Evolutionary conservation across 2,113 vertebrate species (phyloP).

Genomic region (Nothobranchius kuhntae): DNA sequence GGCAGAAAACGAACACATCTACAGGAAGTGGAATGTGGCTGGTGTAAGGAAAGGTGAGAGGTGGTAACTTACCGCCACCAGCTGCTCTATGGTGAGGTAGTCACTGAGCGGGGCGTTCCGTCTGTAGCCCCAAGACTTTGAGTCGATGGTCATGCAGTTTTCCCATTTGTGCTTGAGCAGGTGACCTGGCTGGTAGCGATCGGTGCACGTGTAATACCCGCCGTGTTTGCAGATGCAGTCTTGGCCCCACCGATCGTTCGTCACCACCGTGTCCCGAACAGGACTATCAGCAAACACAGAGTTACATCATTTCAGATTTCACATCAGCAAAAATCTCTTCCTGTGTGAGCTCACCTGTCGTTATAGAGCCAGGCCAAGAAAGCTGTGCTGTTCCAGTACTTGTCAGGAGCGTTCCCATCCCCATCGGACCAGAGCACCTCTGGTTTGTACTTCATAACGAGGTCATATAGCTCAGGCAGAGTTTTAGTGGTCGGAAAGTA

Average conservation of each 20-base stretch:
- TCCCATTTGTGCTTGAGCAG: slow-evolving; percentile 94
- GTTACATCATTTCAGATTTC: neutral
- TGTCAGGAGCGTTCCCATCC: slow-evolving; percentile 84
- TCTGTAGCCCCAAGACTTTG: slow-evolving; percentile 89
- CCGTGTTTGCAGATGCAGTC: slow-evolving; percentile 88
- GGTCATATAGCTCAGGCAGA: slow-evolving; percentile 90
- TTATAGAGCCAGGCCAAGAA: slow-evolving; percentile 98
- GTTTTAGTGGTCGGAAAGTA: slow-evolving; percentile 85
- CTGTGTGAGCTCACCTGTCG: slow-evolving; percentile 81
- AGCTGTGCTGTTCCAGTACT: slow-evolving; percentile 95
- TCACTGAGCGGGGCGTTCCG: slow-evolving; percentile 84
- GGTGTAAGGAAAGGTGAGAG: too few species aligned
- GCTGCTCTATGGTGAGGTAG: slow-evolving; percentile 82
- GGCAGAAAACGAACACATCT: too few species aligned
- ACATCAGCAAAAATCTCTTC: neutral
- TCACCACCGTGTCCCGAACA: slow-evolving; percentile 89
- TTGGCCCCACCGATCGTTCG: slow-evolving; percentile 93
- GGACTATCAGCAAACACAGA: slow-evolving; percentile 77
- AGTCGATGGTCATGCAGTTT: slow-evolving; percentile 95
- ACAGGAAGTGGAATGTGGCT: too few species aligned
- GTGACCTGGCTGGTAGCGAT: slow-evolving; percentile 90
- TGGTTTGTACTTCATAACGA: slow-evolving; percentile 86
- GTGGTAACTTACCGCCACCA: slow-evolving; percentile 80
- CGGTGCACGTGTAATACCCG: slow-evolving; percentile 90
- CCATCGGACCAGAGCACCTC: slow-evolving; percentile 96